Base-by-base conservation (phyloP, 2,113 vertebrate species). In the Prietella phreatophila region DNA sequence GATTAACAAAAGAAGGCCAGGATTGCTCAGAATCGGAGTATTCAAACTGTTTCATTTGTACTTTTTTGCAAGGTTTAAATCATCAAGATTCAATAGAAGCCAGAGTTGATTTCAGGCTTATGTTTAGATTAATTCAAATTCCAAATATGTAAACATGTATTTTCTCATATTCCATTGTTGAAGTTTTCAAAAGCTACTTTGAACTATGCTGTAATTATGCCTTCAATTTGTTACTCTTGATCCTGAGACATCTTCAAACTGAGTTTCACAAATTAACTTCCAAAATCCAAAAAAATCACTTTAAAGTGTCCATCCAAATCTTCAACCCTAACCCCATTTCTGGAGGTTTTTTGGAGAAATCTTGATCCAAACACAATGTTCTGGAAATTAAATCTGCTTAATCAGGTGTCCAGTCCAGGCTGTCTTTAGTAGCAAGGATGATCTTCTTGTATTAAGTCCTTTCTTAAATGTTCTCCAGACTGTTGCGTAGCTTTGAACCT, bases 21-120 rank as follows among this genome's bases (percentile, higher is more conserved):
- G 92, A 84, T 17, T 89, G 92, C 78, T 94, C 91, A 0, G 88
- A 61, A 86, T 69, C 80, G 36, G 83, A 25, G 20, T 36, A 14
- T 94, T 93, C 92, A 0, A 92, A 89, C 55, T 93, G 91, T 90
- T 94, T 95, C 94, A 95, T 95, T 80, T 55, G 47, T 50, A 50
- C 56, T 67, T 42, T 58, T 71, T 85, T 33, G 25, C 20, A 82
- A 61, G 27, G 56, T 58, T 19, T 27, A 76, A 39, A 58, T 22
- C 20, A 14, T 85, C 13, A 15, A 5, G 7, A 22, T 25, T 71
- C 19, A 53, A 10, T 30, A 7, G 25, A 53, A 39, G 15, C 17
- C 69, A 85, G 55, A 22, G 22, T 50, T 78, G 47, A 5, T 50
- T 63, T 50, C 17, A 33, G 47, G 7, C 19, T 53, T 69, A 25